Percentiles rank a stretch among this genome's conserved stretches.
These are phyloP conservation scores for Coenobita brevimanus DNA, from an alignment of 1,140 invertebrate genomes.

Conservation along the genomic window DNA sequence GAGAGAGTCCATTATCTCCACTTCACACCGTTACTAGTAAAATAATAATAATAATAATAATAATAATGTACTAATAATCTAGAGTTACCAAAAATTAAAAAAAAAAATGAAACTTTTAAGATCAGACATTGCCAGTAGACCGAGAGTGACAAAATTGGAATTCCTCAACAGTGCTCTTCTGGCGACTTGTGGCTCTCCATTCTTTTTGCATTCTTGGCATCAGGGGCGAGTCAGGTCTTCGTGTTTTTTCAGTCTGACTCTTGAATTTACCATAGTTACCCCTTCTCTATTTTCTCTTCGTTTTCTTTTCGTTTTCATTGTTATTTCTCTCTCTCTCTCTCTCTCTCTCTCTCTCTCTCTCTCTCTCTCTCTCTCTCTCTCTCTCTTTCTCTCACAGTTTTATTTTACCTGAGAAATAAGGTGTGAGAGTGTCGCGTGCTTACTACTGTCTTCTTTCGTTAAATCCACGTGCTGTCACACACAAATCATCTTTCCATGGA, in stretches of 20 bases:
- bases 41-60: too few relatives aligned
- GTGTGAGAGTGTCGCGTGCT: background rate
- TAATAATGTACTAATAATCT: too few relatives aligned
- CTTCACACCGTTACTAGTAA: too few relatives aligned
- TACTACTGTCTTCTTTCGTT: too few relatives aligned
- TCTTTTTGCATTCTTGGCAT: slow-evolving; percentile 31
- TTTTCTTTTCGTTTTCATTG: background rate
- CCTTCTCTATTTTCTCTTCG: background rate
- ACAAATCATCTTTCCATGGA: too few relatives aligned
- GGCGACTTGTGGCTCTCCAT: slow-evolving; percentile 14
- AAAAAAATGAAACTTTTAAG: too few relatives aligned
- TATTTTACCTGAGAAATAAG: background rate
- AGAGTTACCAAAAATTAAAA: too few relatives aligned
- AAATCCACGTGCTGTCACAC: too few relatives aligned
- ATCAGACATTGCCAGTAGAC: too few relatives aligned
- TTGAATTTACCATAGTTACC: background rate
- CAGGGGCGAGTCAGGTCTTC: background rate
- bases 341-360: slow-evolving; percentile 39
- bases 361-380: background rate
- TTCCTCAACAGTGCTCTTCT: background rate
- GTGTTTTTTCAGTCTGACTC: background rate
- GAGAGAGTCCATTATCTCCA: too few relatives aligned
- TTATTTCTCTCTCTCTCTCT: background rate
- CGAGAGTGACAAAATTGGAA: too few relatives aligned
- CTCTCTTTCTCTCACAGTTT: background rate